Evolutionary conservation across 2,113 vertebrate genomes (phyloP), one percentile per base, ranked within the genome.

Genomic region (Anguilla japonica): DNA sequence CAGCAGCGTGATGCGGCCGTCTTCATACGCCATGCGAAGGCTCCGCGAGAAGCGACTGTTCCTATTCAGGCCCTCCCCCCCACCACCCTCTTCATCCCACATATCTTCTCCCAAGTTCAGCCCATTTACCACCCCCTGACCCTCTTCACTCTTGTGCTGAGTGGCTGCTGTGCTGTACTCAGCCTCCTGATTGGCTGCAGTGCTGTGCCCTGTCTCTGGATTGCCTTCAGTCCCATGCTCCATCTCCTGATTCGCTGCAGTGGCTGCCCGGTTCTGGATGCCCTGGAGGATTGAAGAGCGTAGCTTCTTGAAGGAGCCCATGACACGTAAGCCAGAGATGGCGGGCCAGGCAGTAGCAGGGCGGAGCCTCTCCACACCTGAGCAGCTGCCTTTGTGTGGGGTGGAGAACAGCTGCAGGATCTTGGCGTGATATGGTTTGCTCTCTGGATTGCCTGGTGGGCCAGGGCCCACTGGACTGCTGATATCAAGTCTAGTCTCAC

Each of bases 241-340:
- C 87, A 87, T 0, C 1, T 85, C 75, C 78, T 79, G n/a, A 29
- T 7, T 57, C 41, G 46, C 75, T 29, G 50, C 94, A 1, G 92
- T 81, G 9, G 91, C 94, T 40, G 96, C 97, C 83, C 93, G 95
- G 87, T 91, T 95, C 92, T 98, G 97, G 89, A 97, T 97, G 39
- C 97, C 98, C 91, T 98, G 98, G 1, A 98, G 94, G 83, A 98
- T 97, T 0, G 98, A 97, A 0, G 98, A 97, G 87, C 97, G 97
- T 3, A 99, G 83, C 88, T 98, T 99, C 91, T 98, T 99, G 88
- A 99, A 99, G 56, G 97, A 98, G 18, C 97, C 97, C 95, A 98
- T 96, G 87, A 98, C 97, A 53, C 93, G 96, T 41, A 99, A 93
- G 80, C 97, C 97, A 83, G 97, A 93, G 34, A 98, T 93, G n/a